Evolutionary conservation across 2,888 invertebrate genomes (phyloP).

Genomic region (Mechanitis mazaeus): DNA sequence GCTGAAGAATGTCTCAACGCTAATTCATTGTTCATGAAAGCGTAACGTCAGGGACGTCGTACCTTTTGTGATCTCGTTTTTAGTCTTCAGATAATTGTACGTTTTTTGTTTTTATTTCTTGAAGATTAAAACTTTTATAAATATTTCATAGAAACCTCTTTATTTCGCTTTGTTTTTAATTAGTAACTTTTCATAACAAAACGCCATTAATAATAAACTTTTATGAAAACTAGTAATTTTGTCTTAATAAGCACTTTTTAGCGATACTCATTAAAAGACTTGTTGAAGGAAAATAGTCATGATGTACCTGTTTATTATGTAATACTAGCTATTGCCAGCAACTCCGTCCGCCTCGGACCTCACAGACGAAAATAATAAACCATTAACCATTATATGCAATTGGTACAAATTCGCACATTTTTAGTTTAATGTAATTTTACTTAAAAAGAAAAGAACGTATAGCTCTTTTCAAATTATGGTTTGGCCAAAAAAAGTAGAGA

Average conservation of each 20-base stretch:
- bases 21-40: slow-evolving; percentile 1
- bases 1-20: not conserved
- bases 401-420: no score
- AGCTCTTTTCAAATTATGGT: no score
- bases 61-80: not conserved
- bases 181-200: not conserved
- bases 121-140: not conserved
- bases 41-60: not conserved
- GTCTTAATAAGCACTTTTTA: not conserved
- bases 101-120: not conserved
- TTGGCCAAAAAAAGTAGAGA: no score
- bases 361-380: no score
- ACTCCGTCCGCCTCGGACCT: no score
- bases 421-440: no score
- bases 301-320: no score
- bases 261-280: not conserved
- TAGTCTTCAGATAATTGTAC: not conserved
- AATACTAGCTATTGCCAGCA: no score
- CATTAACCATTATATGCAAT: no score
- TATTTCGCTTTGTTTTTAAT: not conserved
- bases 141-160: not conserved
- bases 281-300: no score
- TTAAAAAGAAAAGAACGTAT: no score
- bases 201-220: not conserved
- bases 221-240: not conserved